phyloP scores from a whole-genome alignment of 2,113 vertebrate genomes.

The Petroica traversi region DNA sequence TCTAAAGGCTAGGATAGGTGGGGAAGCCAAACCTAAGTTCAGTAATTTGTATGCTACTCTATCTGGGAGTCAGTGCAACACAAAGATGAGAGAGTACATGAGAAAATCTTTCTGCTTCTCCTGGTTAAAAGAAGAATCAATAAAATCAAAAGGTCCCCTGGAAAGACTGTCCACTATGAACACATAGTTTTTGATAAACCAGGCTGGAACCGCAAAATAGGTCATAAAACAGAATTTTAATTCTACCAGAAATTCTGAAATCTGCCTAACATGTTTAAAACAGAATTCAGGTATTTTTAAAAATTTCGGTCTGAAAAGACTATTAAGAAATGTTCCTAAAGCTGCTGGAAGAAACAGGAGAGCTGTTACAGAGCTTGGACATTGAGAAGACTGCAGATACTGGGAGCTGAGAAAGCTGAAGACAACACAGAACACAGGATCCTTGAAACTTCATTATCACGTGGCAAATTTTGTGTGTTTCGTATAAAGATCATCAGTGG shows the following conservation, averaged over 20 bases:
- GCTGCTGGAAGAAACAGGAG: neutral
- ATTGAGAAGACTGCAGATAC: neutral
- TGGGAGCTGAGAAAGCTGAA: neutral
- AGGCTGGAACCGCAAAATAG: neutral
- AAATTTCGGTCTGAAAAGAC: neutral
- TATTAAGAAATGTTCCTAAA: neutral
- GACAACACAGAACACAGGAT: neutral
- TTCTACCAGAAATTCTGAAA: neutral
- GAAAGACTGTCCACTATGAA: neutral
- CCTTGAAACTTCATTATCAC: neutral
- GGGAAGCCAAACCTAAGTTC: neutral
- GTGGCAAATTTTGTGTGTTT: neutral
- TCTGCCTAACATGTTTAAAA: neutral
- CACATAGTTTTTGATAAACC: neutral
- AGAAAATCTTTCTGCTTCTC: neutral
- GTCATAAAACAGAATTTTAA: neutral
- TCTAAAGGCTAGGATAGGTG: neutral
- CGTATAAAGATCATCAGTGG: neutral
- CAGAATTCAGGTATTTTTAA: neutral
- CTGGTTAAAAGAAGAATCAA: neutral
- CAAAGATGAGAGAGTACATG: neutral
- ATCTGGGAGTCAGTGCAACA: neutral
- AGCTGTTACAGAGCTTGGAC: neutral
- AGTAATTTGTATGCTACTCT: fast-evolving
- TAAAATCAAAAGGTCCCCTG: neutral